These are phyloP conservation scores for Ageneiosus marmoratus DNA, from an alignment of 2,113 vertebrate genomes.

Conservation along the genomic window DNA sequence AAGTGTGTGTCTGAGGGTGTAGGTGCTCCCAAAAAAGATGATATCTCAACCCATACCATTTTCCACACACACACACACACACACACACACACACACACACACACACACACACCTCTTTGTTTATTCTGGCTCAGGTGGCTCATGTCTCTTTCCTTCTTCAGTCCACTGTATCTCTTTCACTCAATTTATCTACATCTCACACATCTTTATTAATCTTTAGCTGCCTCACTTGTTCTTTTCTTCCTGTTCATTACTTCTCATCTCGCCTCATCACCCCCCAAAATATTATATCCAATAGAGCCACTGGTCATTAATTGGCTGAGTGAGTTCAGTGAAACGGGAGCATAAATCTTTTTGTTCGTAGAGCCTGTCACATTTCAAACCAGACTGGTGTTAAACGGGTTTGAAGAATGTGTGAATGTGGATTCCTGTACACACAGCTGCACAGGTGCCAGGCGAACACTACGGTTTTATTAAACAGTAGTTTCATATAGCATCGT, in stretches of 20 bases:
- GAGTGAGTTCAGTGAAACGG: constrained; percentile 72
- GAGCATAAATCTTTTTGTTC: constrained; percentile 74
- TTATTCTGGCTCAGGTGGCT: not conserved
- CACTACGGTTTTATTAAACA: not conserved
- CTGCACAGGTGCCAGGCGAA: not conserved
- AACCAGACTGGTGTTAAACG: constrained; percentile 59
- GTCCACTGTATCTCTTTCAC: constrained; percentile 60
- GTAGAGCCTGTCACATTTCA: constrained; percentile 64
- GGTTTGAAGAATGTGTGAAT: constrained; percentile 32
- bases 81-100: not conserved
- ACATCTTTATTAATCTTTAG: not conserved
- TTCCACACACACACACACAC: not conserved
- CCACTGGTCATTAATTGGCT: constrained; percentile 76
- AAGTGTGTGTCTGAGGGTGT: not conserved
- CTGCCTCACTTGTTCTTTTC: not conserved
- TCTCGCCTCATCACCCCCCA: constrained; percentile 22
- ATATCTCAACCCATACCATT: not conserved
- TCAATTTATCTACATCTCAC: constrained; percentile 32
- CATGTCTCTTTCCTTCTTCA: constrained; percentile 43
- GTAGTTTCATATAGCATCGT: not conserved
- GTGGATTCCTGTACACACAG: not conserved
- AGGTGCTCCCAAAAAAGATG: constrained; percentile 8
- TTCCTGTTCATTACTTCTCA: constrained; percentile 25
- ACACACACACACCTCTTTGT: not conserved
- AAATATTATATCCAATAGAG: constrained; percentile 67